Conservation (phyloP, 2,797 vertebrate species). For the Pseudochirops cupreus region DNA sequence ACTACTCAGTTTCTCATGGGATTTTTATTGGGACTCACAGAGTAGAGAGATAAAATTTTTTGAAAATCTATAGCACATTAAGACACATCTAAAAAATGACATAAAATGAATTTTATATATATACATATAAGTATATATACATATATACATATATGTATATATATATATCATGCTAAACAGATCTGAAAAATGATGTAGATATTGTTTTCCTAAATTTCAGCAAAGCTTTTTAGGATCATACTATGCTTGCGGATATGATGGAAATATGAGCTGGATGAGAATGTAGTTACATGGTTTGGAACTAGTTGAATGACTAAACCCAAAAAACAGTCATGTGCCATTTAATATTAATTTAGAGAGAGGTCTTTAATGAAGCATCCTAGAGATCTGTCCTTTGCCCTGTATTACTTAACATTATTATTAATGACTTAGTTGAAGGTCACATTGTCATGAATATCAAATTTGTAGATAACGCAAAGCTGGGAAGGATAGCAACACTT, state of each 20-base stretch:
- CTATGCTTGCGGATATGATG: neutral
- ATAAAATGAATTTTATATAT: too few species aligned
- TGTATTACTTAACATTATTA: neutral
- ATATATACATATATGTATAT: neutral
- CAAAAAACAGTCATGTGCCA: neutral
- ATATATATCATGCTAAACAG: neutral
- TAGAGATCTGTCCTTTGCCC: neutral
- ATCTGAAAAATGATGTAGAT: neutral
- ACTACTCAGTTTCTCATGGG: slow-evolving; percentile 24
- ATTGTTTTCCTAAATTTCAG: neutral
- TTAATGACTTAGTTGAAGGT: neutral
- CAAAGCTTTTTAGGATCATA: neutral
- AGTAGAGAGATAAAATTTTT: neutral
- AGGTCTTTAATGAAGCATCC: neutral
- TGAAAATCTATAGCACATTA: neutral
- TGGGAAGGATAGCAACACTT: neutral
- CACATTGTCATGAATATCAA: neutral
- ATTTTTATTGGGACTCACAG: neutral
- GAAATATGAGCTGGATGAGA: neutral
- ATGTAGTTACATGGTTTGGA: neutral
- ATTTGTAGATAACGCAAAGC: neutral
- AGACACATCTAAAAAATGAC: neutral
- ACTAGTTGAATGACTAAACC: neutral
- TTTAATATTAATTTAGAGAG: neutral
- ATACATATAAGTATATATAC: neutral